These are phyloP conservation scores for Aspidapion aeneum DNA, from an alignment of 2,888 invertebrate species.

Conservation along the genomic window DNA sequence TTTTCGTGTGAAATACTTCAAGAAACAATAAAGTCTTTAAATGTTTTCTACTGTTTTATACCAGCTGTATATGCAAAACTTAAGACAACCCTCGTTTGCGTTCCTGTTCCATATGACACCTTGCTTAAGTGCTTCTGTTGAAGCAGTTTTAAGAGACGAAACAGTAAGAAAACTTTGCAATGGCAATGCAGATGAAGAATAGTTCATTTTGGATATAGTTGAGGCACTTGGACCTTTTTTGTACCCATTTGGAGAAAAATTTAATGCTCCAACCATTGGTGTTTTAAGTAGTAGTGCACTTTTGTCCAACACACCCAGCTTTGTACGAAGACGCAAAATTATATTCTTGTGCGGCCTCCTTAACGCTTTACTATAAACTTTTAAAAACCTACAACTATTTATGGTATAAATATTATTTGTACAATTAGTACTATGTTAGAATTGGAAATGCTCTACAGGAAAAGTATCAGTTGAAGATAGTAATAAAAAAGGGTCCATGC, in stretches of 20 bases:
- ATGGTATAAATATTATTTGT: constrained; percentile 28
- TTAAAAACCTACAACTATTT: constrained; percentile 30
- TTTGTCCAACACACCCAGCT: constrained; percentile 30
- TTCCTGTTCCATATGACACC: background rate
- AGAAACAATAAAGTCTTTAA: no score
- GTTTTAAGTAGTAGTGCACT: constrained; percentile 27
- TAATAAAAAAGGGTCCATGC: constrained; percentile 35
- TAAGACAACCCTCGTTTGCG: no score
- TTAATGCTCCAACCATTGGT: constrained; percentile 13
- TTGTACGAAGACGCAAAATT: constrained; percentile 33
- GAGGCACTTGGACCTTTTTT: constrained; percentile 11
- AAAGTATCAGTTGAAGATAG: constrained; percentile 37
- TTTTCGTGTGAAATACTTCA: no score
- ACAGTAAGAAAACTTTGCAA: background rate
- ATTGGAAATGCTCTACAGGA: constrained; percentile 32
- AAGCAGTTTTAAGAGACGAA: background rate
- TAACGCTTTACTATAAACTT: constrained; percentile 44
- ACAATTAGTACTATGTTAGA: constrained; percentile 27
- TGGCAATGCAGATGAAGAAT: background rate
- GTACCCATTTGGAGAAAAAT: constrained; percentile 7
- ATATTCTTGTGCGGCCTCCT: constrained; percentile 24
- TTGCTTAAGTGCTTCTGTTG: background rate
- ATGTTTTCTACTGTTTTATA: no score
- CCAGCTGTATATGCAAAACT: no score
- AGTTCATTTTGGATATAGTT: constrained; percentile 22